These are phyloP conservation scores for Choreutis nemorana DNA, from an alignment of 2,888 invertebrate genomes.

Conservation along the genomic window DNA sequence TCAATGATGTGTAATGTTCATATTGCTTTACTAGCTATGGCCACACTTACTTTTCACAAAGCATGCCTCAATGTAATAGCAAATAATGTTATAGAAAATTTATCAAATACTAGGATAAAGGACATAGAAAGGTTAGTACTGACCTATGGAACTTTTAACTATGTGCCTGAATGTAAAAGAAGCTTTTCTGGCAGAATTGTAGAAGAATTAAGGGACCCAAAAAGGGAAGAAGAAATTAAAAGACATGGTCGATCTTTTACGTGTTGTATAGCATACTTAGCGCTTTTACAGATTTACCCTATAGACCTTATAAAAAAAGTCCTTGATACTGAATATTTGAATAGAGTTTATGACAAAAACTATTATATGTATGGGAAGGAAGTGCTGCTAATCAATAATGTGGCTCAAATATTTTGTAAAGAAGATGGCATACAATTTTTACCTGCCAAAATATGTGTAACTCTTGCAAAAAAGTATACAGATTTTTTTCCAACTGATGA, in stretches of 20 bases:
- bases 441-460: conserved; percentile 38
- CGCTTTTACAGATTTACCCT: conserved; percentile 63
- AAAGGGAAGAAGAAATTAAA: conserved; percentile 62
- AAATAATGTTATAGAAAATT: conserved; percentile 48
- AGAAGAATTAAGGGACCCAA: conserved; percentile 58
- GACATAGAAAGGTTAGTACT: conserved; percentile 77
- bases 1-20: conserved; percentile 72
- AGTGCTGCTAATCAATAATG: conserved; percentile 69
- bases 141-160: conserved; percentile 69
- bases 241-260: conserved; percentile 68
- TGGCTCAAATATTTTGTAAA: conserved; percentile 67
- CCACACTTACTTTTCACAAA: conserved; percentile 40
- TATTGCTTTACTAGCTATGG: conserved; percentile 68
- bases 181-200: conserved; percentile 39
- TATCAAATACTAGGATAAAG: conserved; percentile 68
- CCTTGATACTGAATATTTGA: conserved; percentile 66
- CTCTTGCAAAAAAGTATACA: conserved; percentile 67
- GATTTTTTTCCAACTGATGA: conserved; percentile 65
- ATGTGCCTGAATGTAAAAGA: conserved; percentile 47
- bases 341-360: conserved; percentile 60
- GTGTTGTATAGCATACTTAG: conserved; percentile 69
- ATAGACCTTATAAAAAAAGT: conserved; percentile 65
- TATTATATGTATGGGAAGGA: conserved; percentile 60
- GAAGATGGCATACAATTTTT: conserved; percentile 67
- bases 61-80: conserved; percentile 49